Evolutionary conservation across 2,113 vertebrate species (phyloP).

Genomic region (Hucho hucho): DNA sequence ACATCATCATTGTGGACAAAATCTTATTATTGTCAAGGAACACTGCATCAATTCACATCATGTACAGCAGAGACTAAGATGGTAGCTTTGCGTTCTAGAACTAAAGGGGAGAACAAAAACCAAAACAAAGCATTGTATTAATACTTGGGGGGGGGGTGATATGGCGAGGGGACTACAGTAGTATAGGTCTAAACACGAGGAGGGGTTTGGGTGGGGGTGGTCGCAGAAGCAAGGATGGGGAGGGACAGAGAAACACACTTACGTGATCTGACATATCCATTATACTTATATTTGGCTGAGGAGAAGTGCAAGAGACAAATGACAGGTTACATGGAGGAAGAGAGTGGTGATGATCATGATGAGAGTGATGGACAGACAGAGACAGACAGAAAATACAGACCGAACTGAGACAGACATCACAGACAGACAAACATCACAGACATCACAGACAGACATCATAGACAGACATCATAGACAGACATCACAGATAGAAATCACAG

Average conservation of each 20-base stretch:
- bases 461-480: no score
- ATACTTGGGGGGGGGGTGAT: constrained; percentile 24
- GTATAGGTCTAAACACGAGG: constrained; percentile 52
- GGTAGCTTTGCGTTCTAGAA: constrained; percentile 38
- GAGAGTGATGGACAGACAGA: neutral
- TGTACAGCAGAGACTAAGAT: constrained; percentile 27
- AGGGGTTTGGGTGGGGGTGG: constrained; percentile 25
- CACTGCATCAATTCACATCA: constrained; percentile 7
- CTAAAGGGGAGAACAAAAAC: constrained; percentile 26
- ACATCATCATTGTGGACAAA: neutral
- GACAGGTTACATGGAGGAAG: constrained; percentile 73
- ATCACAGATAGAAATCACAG: no score
- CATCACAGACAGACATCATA: no score
- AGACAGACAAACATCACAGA: no score
- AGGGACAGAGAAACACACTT: constrained; percentile 77
- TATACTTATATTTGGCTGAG: constrained; percentile 85
- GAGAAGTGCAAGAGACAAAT: constrained; percentile 78
- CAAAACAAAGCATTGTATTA: constrained; percentile 43
- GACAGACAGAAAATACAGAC: neutral
- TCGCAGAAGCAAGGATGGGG: constrained; percentile 65
- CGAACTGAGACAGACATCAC: constrained; percentile 7
- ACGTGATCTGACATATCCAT: constrained; percentile 84
- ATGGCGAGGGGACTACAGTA: constrained; percentile 21
- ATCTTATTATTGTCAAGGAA: neutral
- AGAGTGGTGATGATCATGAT: constrained; percentile 47